These are phyloP conservation scores for Cebidichthys violaceus DNA, from an alignment of 2,113 vertebrate species.

Conservation along the genomic window DNA sequence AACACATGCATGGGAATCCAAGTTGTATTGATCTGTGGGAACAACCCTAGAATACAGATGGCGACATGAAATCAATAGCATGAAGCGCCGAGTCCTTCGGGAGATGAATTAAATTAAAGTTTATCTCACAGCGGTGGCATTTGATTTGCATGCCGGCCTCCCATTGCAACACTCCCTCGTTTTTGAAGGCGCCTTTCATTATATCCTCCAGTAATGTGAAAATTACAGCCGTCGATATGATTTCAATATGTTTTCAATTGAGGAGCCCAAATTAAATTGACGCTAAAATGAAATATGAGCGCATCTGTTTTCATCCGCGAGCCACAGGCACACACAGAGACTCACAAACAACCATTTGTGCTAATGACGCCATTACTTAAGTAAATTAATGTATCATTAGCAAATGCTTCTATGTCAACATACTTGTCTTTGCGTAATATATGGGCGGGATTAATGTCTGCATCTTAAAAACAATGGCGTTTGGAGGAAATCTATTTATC, in stretches of 20 bases:
- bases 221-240: slow-evolving; percentile 13
- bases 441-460: slow-evolving; percentile 19
- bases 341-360: not conserved
- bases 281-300: slow-evolving; percentile 5
- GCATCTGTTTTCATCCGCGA: not conserved
- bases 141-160: slow-evolving; percentile 47
- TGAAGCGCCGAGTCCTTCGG: slow-evolving; percentile 23
- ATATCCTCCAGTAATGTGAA: slow-evolving; percentile 27
- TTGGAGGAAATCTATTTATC: slow-evolving; percentile 36
- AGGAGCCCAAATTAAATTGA: slow-evolving; percentile 23
- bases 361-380: slow-evolving; percentile 51
- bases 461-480: slow-evolving; percentile 20
- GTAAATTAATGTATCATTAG: slow-evolving; percentile 58
- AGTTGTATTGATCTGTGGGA: slow-evolving; percentile 55
- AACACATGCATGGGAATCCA: slow-evolving; percentile 45
- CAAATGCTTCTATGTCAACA: slow-evolving; percentile 32
- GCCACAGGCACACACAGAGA: not conserved
- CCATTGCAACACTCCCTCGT: slow-evolving; percentile 9
- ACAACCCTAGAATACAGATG: slow-evolving; percentile 29
- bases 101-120: slow-evolving; percentile 60
- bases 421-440: slow-evolving; percentile 19
- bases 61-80: slow-evolving; percentile 52
- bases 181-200: slow-evolving; percentile 21
- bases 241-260: slow-evolving; percentile 30
- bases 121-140: slow-evolving; percentile 41